phyloP scores from a whole-genome alignment of 1,140 invertebrate species.

The Charaxes varanes region DNA sequence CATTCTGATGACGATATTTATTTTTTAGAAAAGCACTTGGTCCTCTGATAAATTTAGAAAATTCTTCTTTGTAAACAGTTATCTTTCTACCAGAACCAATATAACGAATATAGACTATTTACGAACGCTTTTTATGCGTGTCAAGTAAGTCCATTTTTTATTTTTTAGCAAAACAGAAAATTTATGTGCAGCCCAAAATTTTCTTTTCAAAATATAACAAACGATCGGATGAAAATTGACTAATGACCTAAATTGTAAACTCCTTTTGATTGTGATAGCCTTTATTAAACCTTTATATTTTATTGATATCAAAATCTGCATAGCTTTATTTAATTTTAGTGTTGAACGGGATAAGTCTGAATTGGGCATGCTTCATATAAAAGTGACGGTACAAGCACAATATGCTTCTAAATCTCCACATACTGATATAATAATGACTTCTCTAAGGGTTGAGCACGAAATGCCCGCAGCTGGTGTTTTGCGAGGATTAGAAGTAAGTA shows the following conservation, averaged over 20 bases:
- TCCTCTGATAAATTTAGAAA: slow-evolving; percentile 36
- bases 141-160: slow-evolving; percentile 29
- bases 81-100: slow-evolving; percentile 33
- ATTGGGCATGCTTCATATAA: slow-evolving; percentile 24
- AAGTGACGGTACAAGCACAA: slow-evolving; percentile 26
- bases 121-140: slow-evolving; percentile 25
- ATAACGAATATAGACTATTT: slow-evolving; percentile 35
- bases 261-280: too few species aligned
- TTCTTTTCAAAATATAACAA: too few species aligned
- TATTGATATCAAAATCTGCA: too few species aligned
- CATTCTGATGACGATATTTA: too few species aligned
- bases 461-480: slow-evolving; percentile 44
- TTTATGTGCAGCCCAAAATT: too few species aligned
- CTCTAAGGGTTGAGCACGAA: slow-evolving; percentile 33
- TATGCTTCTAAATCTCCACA: slow-evolving; percentile 29
- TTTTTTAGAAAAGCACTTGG: slow-evolving; percentile 46
- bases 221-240: slow-evolving; percentile 1
- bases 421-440: slow-evolving; percentile 19
- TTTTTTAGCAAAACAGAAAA: too few species aligned
- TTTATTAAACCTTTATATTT: too few species aligned
- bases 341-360: slow-evolving; percentile 20
- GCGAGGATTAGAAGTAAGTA: slow-evolving; percentile 17
- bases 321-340: slow-evolving; percentile 5
- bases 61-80: slow-evolving; percentile 38
- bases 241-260: slow-evolving; percentile 5